These are phyloP conservation scores for Tragelaphus scriptus DNA, from an alignment of 2,113 vertebrate genomes.

Conservation along the genomic window DNA sequence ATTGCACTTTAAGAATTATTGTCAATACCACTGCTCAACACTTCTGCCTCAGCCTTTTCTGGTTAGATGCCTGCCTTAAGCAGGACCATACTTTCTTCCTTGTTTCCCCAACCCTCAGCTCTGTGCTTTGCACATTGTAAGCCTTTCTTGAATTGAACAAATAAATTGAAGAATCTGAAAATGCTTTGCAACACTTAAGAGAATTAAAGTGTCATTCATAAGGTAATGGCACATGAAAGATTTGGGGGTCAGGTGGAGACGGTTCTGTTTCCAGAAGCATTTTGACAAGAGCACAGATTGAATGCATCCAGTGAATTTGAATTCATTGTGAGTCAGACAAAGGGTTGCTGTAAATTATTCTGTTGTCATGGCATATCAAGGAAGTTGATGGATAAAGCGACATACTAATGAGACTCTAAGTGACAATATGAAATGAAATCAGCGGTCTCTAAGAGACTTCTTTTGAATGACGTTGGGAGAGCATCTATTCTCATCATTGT, in stretches of 20 bases:
- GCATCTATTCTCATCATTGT: constrained; percentile 18
- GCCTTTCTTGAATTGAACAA: background rate
- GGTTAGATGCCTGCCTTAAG: fast-evolving
- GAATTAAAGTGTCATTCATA: background rate
- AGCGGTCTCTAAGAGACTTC: background rate
- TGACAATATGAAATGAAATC: constrained; percentile 50
- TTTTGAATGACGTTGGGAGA: background rate
- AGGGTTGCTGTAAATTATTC: constrained; percentile 42
- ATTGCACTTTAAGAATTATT: background rate
- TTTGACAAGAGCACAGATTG: constrained; percentile 19
- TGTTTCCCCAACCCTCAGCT: background rate
- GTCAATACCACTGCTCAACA: background rate
- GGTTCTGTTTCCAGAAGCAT: background rate
- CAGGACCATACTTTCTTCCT: too few relatives aligned
- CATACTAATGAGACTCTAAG: constrained; percentile 53
- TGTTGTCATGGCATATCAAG: constrained; percentile 50
- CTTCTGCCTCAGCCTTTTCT: background rate
- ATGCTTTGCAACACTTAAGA: background rate
- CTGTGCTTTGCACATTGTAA: background rate
- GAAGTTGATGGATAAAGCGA: constrained; percentile 60
- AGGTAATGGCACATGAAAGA: background rate
- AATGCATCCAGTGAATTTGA: constrained; percentile 13
- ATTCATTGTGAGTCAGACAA: constrained; percentile 47
- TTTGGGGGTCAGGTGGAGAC: background rate
- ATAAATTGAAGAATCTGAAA: background rate